phyloP scores from a whole-genome alignment of 2,113 vertebrate genomes.

The Grammomys surdaster region DNA sequence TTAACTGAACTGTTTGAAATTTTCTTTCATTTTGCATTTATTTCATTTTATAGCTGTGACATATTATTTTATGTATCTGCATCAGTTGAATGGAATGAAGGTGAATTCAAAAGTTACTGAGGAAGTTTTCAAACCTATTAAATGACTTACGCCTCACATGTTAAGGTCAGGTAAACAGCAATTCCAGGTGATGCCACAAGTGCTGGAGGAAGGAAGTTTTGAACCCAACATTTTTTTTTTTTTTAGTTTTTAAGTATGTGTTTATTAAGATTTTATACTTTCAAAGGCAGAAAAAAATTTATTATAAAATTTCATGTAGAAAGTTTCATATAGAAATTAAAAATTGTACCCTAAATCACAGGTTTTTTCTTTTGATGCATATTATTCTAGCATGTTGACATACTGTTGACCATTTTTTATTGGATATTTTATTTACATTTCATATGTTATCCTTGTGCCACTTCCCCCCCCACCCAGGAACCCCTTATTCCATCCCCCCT shows the following conservation, averaged over 20 bases:
- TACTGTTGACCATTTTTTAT: constrained; percentile 20
- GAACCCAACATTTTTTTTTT: not conserved
- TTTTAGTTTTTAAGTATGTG: constrained; percentile 7
- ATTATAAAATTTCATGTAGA: constrained; percentile 27
- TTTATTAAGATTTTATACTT: constrained; percentile 36
- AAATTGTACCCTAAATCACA: not conserved
- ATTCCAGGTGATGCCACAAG: not conserved
- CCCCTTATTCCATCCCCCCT: too few species aligned
- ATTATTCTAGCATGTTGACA: not conserved
- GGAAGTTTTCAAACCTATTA: not conserved
- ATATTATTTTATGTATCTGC: not conserved
- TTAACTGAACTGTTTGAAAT: not conserved
- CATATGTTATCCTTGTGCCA: too few species aligned
- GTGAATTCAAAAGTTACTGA: not conserved
- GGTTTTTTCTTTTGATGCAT: not conserved
- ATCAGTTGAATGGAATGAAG: too few species aligned
- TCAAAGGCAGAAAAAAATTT: constrained; percentile 34
- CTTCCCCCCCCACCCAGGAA: too few species aligned
- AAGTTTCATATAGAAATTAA: not conserved
- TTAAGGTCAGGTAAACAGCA: not conserved
- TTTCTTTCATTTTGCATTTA: not conserved
- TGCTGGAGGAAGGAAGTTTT: not conserved
- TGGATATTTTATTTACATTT: too few species aligned
- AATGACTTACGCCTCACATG: not conserved
- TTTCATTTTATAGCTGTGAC: not conserved